phyloP scores from a whole-genome alignment of 2,888 invertebrate species.

The Campaea margaritaria region DNA sequence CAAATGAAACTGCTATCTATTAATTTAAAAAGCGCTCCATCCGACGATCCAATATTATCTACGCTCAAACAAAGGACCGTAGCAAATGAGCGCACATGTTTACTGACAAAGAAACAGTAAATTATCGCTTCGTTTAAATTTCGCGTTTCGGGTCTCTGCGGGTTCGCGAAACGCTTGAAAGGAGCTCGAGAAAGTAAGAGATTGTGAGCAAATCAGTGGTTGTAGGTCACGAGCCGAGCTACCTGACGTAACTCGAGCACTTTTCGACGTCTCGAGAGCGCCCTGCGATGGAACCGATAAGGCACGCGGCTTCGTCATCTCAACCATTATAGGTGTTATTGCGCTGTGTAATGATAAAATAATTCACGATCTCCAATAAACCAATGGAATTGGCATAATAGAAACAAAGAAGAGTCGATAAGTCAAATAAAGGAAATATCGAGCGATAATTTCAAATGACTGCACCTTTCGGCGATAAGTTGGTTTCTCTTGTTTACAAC shows the following conservation, averaged over 20 bases:
- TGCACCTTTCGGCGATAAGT: not conserved
- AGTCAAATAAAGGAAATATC: not conserved
- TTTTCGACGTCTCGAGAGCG: constrained; percentile 43
- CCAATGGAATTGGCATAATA: not conserved
- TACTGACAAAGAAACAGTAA: constrained; percentile 31
- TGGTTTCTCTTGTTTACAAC: not conserved
- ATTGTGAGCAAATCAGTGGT: constrained; percentile 20
- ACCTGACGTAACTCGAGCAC: constrained; percentile 42
- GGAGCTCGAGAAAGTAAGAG: constrained; percentile 14
- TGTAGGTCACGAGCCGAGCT: constrained; percentile 41
- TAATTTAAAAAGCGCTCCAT: constrained; percentile 14
- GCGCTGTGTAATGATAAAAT: constrained; percentile 4
- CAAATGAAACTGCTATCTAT: constrained; percentile 18
- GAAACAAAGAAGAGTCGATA: too few species aligned
- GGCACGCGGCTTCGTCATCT: constrained; percentile 49
- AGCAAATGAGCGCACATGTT: constrained; percentile 49
- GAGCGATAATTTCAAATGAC: not conserved
- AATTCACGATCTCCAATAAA: not conserved
- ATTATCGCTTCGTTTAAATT: constrained; percentile 29
- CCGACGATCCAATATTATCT: constrained; percentile 18
- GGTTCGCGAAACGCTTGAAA: constrained; percentile 11
- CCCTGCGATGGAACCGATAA: constrained; percentile 59
- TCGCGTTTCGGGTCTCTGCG: constrained; percentile 6
- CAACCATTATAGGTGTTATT: constrained; percentile 4
- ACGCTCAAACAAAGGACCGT: constrained; percentile 38